A percentile compares a stretch with the other conserved stretches of the same genome.
Conservation (phyloP, 2,797 vertebrate species). For the Xiphorhynchus erythropygius region DNA sequence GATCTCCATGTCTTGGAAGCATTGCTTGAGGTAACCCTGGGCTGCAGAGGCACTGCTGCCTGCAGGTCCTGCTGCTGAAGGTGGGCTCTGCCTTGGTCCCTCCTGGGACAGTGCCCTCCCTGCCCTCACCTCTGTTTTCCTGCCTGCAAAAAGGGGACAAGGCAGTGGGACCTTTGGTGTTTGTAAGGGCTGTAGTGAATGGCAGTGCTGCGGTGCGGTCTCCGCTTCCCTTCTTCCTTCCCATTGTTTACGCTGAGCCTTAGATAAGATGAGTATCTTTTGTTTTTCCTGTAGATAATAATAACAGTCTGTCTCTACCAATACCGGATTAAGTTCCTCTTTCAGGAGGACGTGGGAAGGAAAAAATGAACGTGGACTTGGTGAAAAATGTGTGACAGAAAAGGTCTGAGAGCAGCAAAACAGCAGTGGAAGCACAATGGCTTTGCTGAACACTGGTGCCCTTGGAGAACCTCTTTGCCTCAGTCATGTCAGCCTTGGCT, state of each 20-base stretch:
- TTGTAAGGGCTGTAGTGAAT: background rate
- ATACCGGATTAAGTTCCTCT: background rate
- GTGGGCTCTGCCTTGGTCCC: background rate
- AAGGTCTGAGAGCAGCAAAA: background rate
- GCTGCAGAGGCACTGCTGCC: background rate
- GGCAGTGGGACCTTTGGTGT: background rate
- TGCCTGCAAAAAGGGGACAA: background rate
- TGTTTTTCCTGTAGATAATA: slow-evolving; percentile 51
- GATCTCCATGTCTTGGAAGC: rapidly evolving
- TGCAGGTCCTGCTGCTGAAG: rapidly evolving
- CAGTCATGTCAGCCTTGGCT: background rate
- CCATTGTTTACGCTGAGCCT: background rate
- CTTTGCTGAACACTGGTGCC: background rate
- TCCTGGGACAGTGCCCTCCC: background rate
- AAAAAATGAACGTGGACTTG: background rate
- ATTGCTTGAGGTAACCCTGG: background rate
- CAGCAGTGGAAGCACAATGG: background rate
- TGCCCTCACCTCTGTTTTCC: rapidly evolving
- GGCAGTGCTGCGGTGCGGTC: rapidly evolving
- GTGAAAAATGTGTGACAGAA: background rate
- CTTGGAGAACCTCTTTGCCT: background rate
- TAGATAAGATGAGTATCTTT: slow-evolving; percentile 48
- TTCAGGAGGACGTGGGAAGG: slow-evolving; percentile 10
- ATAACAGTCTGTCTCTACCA: background rate
- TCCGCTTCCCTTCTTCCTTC: background rate